These are phyloP conservation scores for Chaetodon trifascialis DNA, from an alignment of 2,113 vertebrate species.

Conservation along the genomic window DNA sequence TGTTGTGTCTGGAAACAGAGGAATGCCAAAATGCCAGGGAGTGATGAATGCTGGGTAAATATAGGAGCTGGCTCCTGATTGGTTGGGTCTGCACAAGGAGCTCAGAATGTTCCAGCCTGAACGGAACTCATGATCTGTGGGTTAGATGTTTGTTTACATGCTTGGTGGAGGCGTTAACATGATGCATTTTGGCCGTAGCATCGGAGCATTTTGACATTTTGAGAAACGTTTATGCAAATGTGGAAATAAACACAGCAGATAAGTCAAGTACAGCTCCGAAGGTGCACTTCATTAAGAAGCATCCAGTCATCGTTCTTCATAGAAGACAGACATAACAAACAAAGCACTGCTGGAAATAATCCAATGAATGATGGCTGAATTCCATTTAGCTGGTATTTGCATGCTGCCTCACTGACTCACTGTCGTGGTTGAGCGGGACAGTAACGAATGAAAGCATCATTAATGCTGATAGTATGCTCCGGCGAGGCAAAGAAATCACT, in stretches of 20 bases:
- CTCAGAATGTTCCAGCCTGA: background rate
- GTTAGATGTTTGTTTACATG: background rate
- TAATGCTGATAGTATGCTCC: no score
- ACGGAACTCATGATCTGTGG: background rate
- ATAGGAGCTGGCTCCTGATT: slow-evolving; percentile 30
- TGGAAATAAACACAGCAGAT: background rate
- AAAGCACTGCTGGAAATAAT: background rate
- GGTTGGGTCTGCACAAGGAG: background rate
- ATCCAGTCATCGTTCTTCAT: background rate
- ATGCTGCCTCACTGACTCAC: no score
- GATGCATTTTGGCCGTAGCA: background rate
- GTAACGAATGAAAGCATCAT: no score
- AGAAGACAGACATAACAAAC: background rate
- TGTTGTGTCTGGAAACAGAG: slow-evolving; percentile 48
- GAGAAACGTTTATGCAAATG: background rate
- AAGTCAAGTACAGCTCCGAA: background rate
- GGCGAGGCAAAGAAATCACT: no score
- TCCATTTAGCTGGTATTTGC: no score
- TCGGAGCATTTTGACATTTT: background rate
- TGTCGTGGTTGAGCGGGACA: no score
- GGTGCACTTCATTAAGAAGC: background rate
- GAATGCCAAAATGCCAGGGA: slow-evolving; percentile 42
- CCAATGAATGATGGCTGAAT: background rate
- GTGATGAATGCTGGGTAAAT: slow-evolving; percentile 68
- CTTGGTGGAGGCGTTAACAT: background rate